A percentile compares a stretch with the other conserved stretches of the same genome.
phyloP scores from a whole-genome alignment of 2,888 invertebrate genomes.

The Cybosia mesomella region DNA sequence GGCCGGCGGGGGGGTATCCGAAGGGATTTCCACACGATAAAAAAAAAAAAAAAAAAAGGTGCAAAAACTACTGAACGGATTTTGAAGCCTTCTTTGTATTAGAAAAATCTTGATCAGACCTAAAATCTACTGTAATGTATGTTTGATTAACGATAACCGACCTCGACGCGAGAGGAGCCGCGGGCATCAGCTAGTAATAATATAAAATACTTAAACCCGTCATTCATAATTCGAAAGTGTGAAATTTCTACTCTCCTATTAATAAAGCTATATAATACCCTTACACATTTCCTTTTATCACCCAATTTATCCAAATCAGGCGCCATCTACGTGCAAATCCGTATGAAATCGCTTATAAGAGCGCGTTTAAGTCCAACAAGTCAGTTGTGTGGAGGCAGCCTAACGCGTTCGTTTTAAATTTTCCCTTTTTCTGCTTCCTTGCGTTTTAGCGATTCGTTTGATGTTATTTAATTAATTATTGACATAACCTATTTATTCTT shows the following conservation, averaged over 20 bases:
- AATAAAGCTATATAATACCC: conserved; percentile 5
- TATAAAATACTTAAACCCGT: too few species aligned
- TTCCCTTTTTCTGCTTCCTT: conserved; percentile 47
- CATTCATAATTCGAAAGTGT: too few species aligned
- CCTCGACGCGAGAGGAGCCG: too few species aligned
- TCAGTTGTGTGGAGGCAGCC: conserved; percentile 32
- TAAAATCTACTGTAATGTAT: too few species aligned
- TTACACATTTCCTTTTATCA: conserved; percentile 9
- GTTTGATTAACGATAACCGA: too few species aligned
- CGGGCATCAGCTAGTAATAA: too few species aligned
- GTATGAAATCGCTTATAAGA: conserved; percentile 40
- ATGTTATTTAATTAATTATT: conserved; percentile 46
- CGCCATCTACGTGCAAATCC: conserved; percentile 40
- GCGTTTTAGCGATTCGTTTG: conserved; percentile 47
- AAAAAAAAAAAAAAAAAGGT: too few species aligned
- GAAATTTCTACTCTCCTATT: neutral
- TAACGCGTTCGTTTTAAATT: conserved; percentile 46
- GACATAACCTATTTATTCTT: neutral
- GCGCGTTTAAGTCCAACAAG: conserved; percentile 28
- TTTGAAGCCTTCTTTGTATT: too few species aligned
- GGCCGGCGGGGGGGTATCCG: too few species aligned
- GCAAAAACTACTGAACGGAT: too few species aligned
- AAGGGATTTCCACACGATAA: too few species aligned
- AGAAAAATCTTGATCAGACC: too few species aligned
- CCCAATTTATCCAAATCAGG: conserved; percentile 18